These are phyloP conservation scores for Dyspetes luteomarginatus DNA, from an alignment of 2,888 invertebrate genomes.

Conservation along the genomic window DNA sequence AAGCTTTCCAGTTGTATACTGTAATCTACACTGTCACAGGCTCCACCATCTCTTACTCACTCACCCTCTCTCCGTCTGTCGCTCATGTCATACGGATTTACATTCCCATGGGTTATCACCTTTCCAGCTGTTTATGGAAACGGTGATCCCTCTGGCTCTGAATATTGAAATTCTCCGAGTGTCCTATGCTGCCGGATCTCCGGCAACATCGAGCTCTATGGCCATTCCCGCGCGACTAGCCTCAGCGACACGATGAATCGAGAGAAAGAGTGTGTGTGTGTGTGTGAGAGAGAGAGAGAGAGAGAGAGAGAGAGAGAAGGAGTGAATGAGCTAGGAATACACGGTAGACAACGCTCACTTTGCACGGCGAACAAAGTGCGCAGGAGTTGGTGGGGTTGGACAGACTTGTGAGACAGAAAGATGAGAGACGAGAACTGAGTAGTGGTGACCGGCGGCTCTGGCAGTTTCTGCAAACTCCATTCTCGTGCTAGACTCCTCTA, in stretches of 20 bases:
- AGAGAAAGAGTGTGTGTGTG: background rate
- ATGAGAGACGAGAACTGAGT: slow-evolving; percentile 44
- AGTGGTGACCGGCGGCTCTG: slow-evolving; percentile 56
- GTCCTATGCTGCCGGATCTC: slow-evolving; percentile 9
- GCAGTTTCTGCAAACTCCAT: slow-evolving; percentile 60
- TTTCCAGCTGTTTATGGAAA: slow-evolving; percentile 34
- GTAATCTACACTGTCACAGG: background rate
- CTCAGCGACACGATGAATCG: slow-evolving; percentile 14
- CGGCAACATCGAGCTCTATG: background rate
- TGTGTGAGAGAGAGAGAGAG: background rate
- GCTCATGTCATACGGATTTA: slow-evolving; percentile 25
- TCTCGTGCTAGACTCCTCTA: slow-evolving; percentile 43
- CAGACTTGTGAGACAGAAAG: slow-evolving; percentile 28
- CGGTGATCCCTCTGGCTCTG: slow-evolving; percentile 16
- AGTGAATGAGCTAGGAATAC: background rate
- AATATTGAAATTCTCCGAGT: slow-evolving; percentile 47
- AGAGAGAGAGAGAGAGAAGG: background rate
- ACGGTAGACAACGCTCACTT: slow-evolving; percentile 44
- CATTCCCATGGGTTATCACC: slow-evolving; percentile 33
- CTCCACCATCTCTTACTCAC: background rate
- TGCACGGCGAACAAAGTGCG: slow-evolving; percentile 25
- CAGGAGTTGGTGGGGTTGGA: slow-evolving; percentile 3
- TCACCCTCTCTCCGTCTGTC: background rate
- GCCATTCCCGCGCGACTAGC: slow-evolving; percentile 1
- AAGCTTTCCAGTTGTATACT: background rate